phyloP scores from a whole-genome alignment of 2,888 invertebrate species.

The Cephonodes hylas region DNA sequence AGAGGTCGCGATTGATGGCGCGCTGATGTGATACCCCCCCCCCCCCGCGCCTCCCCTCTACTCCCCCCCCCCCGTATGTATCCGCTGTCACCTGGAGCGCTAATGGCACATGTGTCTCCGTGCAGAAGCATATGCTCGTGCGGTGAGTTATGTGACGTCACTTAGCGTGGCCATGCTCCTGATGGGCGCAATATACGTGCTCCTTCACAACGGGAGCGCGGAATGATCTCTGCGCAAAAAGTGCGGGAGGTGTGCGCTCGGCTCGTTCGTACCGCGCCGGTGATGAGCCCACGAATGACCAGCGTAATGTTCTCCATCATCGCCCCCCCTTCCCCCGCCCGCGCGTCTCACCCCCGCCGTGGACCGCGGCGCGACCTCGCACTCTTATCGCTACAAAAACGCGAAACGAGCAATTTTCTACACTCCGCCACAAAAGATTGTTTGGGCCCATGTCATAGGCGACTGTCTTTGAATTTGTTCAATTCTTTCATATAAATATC shows the following conservation, averaged over 20 bases:
- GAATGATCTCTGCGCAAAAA: background rate
- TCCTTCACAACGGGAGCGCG: no score
- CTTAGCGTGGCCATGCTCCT: no score
- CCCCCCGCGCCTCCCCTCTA: background rate
- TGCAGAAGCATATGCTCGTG: no score
- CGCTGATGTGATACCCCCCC: background rate
- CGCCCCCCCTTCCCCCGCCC: background rate
- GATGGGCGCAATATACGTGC: no score
- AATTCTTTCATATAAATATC: background rate
- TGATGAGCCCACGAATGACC: slow-evolving; percentile 14
- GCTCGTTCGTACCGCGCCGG: background rate
- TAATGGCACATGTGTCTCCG: no score
- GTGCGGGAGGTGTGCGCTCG: background rate
- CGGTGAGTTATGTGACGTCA: background rate
- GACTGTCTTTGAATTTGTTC: background rate
- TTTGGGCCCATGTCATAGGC: slow-evolving; percentile 15
- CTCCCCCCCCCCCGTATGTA: background rate
- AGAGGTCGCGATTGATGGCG: slow-evolving; percentile 9
- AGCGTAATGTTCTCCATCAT: slow-evolving; percentile 28
- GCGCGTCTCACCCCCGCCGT: background rate
- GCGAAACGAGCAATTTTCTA: slow-evolving; percentile 42
- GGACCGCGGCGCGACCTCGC: background rate
- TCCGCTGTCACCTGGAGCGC: background rate
- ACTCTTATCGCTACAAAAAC: slow-evolving; percentile 38
- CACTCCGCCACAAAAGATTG: slow-evolving; percentile 43